Evolutionary conservation across 2,113 vertebrate species (phyloP).

Genomic region (Psophia crepitans): DNA sequence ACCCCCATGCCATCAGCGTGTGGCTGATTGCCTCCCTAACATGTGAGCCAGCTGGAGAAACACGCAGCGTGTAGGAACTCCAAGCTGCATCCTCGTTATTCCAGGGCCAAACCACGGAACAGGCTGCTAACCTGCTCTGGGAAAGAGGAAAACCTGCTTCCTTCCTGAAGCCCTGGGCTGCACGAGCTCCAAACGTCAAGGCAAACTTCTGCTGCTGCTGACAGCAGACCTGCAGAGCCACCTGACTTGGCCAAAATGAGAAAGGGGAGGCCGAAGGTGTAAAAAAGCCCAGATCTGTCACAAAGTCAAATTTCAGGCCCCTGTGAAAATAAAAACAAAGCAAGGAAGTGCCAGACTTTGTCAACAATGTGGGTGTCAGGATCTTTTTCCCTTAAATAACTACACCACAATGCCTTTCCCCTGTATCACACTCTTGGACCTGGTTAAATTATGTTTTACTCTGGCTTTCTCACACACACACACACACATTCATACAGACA

Average conservation of each 20-base stretch:
- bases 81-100: background rate
- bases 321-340: background rate
- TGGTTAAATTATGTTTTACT: background rate
- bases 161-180: background rate
- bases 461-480: background rate
- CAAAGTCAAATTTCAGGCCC: background rate
- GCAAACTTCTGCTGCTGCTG: background rate
- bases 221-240: background rate
- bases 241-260: background rate
- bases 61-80: background rate
- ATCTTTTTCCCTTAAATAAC: background rate
- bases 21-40: fast-evolving
- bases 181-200: background rate
- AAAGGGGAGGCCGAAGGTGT: background rate
- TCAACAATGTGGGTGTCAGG: background rate
- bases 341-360: background rate
- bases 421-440: background rate
- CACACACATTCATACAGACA: background rate
- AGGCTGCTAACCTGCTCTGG: background rate
- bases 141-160: background rate
- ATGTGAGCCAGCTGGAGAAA: background rate
- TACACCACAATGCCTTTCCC: background rate
- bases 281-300: background rate
- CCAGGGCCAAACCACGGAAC: background rate
- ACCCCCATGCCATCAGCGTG: fast-evolving